Conservation (phyloP, 2,888 invertebrate species). For the Nemapogon koenigi region DNA sequence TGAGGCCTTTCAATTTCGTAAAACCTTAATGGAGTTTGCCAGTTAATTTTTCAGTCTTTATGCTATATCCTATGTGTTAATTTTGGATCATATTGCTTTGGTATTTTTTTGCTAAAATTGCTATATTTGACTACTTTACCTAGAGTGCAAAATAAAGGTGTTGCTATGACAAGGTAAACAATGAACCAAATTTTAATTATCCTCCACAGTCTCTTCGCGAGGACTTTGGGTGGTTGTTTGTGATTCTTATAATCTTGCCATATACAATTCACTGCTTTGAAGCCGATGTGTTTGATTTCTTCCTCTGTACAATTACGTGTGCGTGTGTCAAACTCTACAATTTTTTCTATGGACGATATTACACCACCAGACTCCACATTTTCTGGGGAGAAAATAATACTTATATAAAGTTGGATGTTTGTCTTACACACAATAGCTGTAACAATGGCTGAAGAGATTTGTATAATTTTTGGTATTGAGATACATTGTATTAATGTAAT, state of each 20-base stretch:
- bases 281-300: conserved; percentile 44
- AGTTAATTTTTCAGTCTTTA: too few species aligned
- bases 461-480: too few species aligned
- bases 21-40: too few species aligned
- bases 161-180: conserved; percentile 31
- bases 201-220: conserved; percentile 23
- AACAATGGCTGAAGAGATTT: too few species aligned
- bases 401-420: too few species aligned
- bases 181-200: conserved; percentile 31
- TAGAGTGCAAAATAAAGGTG: conserved; percentile 45
- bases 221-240: conserved; percentile 15
- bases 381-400: too few species aligned
- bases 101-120: background rate
- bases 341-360: background rate
- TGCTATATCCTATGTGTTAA: too few species aligned
- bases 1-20: too few species aligned
- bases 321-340: conserved; percentile 8
- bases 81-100: background rate
- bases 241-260: conserved; percentile 17
- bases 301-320: conserved; percentile 48
- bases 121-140: conserved; percentile 24
- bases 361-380: conserved; percentile 27
- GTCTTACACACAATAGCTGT: too few species aligned
- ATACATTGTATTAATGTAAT: too few species aligned
- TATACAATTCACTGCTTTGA: conserved; percentile 23